These are phyloP conservation scores for Phengaris alcon DNA, from an alignment of 2,888 invertebrate genomes.

Conservation along the genomic window DNA sequence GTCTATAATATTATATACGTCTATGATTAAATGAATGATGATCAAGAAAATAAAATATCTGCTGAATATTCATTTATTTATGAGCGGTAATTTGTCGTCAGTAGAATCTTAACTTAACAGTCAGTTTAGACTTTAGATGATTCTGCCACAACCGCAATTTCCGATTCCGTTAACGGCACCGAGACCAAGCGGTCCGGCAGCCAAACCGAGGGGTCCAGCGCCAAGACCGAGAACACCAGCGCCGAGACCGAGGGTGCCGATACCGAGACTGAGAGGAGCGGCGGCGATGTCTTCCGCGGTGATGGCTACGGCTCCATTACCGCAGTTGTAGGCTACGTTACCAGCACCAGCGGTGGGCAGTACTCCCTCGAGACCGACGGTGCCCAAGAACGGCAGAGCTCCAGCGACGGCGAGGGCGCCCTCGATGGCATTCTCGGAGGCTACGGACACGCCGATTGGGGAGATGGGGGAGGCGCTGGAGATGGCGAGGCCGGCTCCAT, in stretches of 20 bases:
- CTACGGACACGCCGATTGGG: conserved; percentile 40
- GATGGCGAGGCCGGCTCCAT: conserved; percentile 41
- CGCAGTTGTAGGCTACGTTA: conserved; percentile 42
- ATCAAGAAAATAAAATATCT: neutral
- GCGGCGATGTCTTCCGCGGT: conserved; percentile 37
- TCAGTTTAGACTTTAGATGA: neutral
- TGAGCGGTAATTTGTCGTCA: neutral
- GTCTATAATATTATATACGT: too few species aligned
- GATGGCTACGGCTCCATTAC: conserved; percentile 40
- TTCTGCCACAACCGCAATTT: conserved; percentile 38
- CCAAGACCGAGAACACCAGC: conserved; percentile 32
- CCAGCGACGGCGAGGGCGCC: conserved; percentile 42
- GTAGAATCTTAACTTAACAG: neutral
- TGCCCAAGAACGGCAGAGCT: conserved; percentile 42
- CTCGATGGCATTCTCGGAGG: conserved; percentile 46
- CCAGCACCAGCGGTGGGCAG: conserved; percentile 44
- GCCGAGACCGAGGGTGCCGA: conserved; percentile 32
- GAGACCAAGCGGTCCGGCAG: conserved; percentile 34
- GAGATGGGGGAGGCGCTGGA: conserved; percentile 44
- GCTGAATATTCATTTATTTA: neutral
- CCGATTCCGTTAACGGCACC: conserved; percentile 37
- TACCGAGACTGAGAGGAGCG: conserved; percentile 35
- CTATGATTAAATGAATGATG: neutral
- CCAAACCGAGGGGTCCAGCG: conserved; percentile 39
- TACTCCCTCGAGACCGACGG: conserved; percentile 42